Evolutionary conservation across 2,888 invertebrate species (phyloP), one percentile per base, ranked within the genome.

Genomic region (Cerastis leucographa): DNA sequence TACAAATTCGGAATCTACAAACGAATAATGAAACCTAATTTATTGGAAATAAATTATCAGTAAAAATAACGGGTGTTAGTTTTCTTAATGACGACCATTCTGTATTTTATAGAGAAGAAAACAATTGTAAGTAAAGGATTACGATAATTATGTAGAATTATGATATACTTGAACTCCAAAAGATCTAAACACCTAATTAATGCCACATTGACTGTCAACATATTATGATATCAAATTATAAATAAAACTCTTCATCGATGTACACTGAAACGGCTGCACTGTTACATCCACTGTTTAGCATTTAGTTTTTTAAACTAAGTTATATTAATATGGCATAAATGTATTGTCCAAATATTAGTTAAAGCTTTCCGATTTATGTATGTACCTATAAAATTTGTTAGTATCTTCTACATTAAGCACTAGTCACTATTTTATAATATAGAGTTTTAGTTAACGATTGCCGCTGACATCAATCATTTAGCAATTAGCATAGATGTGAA

Each of bases 311-410:
- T 84, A 89, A 89, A 89, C 91, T 90, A 87, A 84, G 82, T 87
- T 88, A 90, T 86, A 88, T 89, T 92, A 92, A 91, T 93, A 94
- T 94, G 93, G 95, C 95, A 92, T 93, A 91, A 86, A 86, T 88
- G 89, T 92, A 92, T 92, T 92, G 92, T 93, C 92, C 91, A 93
- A 92, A 91, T 85, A 93, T 93, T 92, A 92, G 91, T 95, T 95
- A 95, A 95, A 95, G 95, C 95, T 95, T 89, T 92, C 90, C 87
- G 88, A 91, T 91, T 89, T 90, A 90, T 90, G 88, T 88, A 89
- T 89, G 88, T 88, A 87, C 86, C 88, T 89, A 89, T 87, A 82
- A 83, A 84, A 83, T 85, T 90, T 89, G 89, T 92, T 91, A 90
- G 89, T 90, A 89, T 85, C 76, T 75, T 86, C 87, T 91, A 90